Percentiles rank a stretch among this genome's conserved stretches.
Conservation (phyloP, 2,113 vertebrate genomes). For the Sigmodon hispidus region DNA sequence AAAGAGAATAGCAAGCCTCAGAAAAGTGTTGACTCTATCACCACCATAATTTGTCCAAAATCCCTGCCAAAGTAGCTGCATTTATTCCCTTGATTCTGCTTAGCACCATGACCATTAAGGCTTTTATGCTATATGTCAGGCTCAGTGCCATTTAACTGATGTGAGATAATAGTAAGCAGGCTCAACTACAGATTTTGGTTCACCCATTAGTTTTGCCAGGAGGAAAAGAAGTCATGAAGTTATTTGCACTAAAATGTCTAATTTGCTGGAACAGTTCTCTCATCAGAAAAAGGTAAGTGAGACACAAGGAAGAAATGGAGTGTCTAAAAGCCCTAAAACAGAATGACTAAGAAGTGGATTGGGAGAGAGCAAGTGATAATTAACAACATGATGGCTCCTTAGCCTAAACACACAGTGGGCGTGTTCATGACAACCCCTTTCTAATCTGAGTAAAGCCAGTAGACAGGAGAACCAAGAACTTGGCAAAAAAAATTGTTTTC, state of each 20-base stretch:
- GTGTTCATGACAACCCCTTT: background rate
- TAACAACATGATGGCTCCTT: background rate
- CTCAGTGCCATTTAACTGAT: conserved; percentile 23
- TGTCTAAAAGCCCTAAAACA: background rate
- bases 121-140: background rate
- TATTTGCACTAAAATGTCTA: background rate
- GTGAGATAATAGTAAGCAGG: background rate
- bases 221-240: background rate
- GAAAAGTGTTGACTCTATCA: conserved; percentile 55
- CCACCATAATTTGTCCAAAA: conserved; percentile 32
- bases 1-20: background rate
- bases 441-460: background rate
- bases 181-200: background rate
- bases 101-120: conserved; percentile 16
- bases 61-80: background rate
- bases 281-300: background rate
- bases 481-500: background rate
- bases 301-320: fast-evolving
- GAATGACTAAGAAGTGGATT: background rate
- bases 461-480: background rate
- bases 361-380: background rate
- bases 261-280: background rate
- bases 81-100: conserved; percentile 25
- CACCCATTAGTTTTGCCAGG: background rate
- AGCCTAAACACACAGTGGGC: background rate